Percentiles rank a stretch among this genome's conserved stretches.
Evolutionary conservation across 2,797 vertebrate genomes (phyloP).

Genomic region (Alcedo atthis): DNA sequence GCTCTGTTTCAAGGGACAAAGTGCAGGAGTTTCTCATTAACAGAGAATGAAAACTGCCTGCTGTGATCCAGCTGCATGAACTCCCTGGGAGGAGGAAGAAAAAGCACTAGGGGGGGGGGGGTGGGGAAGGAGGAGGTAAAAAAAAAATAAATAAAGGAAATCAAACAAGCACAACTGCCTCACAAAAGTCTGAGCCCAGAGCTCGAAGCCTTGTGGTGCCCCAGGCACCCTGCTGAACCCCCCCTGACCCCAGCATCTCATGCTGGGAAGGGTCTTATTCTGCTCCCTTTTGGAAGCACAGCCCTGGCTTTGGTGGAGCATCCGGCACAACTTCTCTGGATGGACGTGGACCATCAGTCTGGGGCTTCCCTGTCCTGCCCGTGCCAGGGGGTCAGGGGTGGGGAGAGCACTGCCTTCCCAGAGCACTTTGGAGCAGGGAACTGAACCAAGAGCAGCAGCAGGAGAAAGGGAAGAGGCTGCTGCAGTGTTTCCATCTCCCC

Average conservation of each 20-base stretch:
- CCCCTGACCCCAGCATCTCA: neutral
- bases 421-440: no score
- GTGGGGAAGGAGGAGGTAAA: neutral
- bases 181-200: neutral
- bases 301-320: fast-evolving
- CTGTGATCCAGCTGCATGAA: constrained; percentile 50
- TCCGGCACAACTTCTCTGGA: neutral
- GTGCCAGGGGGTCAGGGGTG: no score
- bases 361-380: no score
- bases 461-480: no score
- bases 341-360: fast-evolving
- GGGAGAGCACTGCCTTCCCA: no score
- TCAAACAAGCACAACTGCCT: neutral
- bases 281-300: neutral
- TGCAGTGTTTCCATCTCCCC: neutral
- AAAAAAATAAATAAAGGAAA: neutral
- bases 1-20: constrained; percentile 74
- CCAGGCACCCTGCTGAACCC: neutral
- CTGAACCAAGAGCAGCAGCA: no score
- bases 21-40: constrained; percentile 83
- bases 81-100: neutral
- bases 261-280: neutral
- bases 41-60: constrained; percentile 52
- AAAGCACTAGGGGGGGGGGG: neutral
- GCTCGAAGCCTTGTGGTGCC: neutral